Evolutionary conservation across 2,797 vertebrate genomes (phyloP).

Genomic region (Acipenser oxyrinchus): DNA sequence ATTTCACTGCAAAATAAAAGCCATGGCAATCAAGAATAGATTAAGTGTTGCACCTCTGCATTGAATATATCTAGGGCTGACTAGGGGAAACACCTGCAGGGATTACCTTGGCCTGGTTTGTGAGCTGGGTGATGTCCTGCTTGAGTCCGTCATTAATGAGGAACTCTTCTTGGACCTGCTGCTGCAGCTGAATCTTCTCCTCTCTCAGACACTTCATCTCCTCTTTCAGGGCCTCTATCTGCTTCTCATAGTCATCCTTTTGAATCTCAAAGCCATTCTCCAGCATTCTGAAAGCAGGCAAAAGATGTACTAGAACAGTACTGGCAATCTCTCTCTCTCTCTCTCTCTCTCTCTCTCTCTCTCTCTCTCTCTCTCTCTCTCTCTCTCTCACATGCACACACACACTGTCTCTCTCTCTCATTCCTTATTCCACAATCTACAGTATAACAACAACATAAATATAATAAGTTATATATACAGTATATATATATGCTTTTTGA

Average conservation of each 20-base stretch:
- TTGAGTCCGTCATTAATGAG: conserved; percentile 58
- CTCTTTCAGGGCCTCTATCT: conserved; percentile 63
- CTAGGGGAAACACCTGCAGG: neutral
- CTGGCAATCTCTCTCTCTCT: no score
- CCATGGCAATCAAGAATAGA: no score
- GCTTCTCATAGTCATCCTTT: conserved; percentile 70
- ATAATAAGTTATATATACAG: neutral
- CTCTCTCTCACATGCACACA: no score
- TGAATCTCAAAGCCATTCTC: conserved; percentile 80
- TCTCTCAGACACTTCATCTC: conserved; percentile 70
- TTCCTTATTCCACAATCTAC: no score
- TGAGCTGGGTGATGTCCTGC: conserved; percentile 72
- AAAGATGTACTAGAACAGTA: no score
- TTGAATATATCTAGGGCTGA: no score
- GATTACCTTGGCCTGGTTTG: conserved; percentile 69
- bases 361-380: no score
- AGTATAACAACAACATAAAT: no score
- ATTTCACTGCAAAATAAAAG: no score
- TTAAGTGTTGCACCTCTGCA: no score
- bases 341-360: no score
- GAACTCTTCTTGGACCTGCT: conserved; percentile 58
- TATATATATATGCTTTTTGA: neutral
- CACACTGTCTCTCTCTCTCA: no score
- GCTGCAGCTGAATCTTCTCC: conserved; percentile 59
- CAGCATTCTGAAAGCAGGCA: conserved; percentile 58